These are phyloP conservation scores for Phymastichus coffea DNA, from an alignment of 1,140 invertebrate genomes.

Conservation along the genomic window DNA sequence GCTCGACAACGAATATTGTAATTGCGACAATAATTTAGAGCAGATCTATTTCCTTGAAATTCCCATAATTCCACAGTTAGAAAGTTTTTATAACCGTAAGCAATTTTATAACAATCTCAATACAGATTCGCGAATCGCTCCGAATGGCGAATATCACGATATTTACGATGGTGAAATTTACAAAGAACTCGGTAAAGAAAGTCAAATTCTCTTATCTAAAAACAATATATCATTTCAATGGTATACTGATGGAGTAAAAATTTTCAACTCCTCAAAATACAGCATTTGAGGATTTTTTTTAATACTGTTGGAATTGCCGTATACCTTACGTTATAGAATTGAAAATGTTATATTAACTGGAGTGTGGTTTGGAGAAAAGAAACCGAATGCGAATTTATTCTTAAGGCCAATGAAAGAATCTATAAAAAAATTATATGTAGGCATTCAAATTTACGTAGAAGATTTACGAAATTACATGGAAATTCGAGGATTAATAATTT, in stretches of 20 bases:
- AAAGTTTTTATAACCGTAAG: too few relatives aligned
- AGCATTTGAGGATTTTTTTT: slow-evolving; percentile 22
- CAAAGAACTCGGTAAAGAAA: background rate
- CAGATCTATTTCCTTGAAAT: background rate
- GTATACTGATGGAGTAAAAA: slow-evolving; percentile 9
- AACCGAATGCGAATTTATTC: slow-evolving; percentile 28
- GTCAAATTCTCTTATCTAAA: background rate
- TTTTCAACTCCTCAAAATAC: slow-evolving; percentile 22
- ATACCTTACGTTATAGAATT: slow-evolving; percentile 18
- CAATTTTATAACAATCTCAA: background rate
- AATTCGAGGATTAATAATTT: background rate
- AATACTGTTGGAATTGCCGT: slow-evolving; percentile 25
- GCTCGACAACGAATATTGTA: background rate
- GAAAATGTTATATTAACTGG: slow-evolving; percentile 23
- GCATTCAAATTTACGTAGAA: background rate
- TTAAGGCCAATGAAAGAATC: background rate
- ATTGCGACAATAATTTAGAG: background rate
- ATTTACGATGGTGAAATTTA: background rate
- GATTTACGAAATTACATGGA: background rate
- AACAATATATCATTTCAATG: slow-evolving; percentile 9
- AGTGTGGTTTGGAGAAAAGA: slow-evolving; percentile 27
- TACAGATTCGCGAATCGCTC: background rate
- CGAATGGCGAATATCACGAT: background rate
- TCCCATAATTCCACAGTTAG: background rate
- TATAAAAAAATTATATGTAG: background rate